Conservation (phyloP, 2,888 invertebrate genomes). For the Invenusta paracnida region DNA sequence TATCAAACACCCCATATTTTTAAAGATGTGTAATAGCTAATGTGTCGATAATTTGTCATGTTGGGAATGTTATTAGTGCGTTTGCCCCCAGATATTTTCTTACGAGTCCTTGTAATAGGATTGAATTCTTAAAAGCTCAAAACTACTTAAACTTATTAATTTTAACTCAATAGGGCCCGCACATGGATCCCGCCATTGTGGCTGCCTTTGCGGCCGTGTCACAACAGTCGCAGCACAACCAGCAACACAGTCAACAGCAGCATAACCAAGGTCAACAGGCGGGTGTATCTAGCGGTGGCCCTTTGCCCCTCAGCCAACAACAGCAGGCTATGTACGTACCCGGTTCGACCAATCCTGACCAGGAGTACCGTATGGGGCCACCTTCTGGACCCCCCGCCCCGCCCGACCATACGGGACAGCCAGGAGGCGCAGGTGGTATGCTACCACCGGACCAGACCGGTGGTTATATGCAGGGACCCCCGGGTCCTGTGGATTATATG, state of each 20-base stretch:
- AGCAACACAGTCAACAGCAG: not conserved
- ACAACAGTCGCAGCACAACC: not conserved
- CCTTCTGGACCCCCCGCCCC: not conserved
- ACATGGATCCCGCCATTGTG: constrained; percentile 1
- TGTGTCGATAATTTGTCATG: too few relatives aligned
- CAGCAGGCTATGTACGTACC: constrained; percentile 7
- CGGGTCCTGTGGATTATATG: not conserved
- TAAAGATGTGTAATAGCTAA: too few relatives aligned
- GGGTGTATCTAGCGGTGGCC: too few relatives aligned
- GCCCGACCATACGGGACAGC: not conserved
- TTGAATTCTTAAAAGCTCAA: too few relatives aligned
- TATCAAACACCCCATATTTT: too few relatives aligned
- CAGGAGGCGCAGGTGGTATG: not conserved
- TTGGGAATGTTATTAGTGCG: too few relatives aligned
- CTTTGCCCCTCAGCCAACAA: too few relatives aligned
- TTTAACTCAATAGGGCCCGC: not conserved
- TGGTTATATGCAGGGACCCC: not conserved
- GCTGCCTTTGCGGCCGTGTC: not conserved
- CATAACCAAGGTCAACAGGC: too few relatives aligned
- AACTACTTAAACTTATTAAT: too few relatives aligned
- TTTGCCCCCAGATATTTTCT: too few relatives aligned
- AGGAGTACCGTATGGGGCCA: not conserved
- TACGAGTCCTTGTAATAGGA: too few relatives aligned
- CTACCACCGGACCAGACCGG: not conserved
- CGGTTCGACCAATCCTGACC: not conserved